A percentile compares a stretch with the other conserved stretches of the same genome.
These are phyloP conservation scores for Timema cristinae DNA, from an alignment of 2,888 invertebrate genomes.

Conservation along the genomic window DNA sequence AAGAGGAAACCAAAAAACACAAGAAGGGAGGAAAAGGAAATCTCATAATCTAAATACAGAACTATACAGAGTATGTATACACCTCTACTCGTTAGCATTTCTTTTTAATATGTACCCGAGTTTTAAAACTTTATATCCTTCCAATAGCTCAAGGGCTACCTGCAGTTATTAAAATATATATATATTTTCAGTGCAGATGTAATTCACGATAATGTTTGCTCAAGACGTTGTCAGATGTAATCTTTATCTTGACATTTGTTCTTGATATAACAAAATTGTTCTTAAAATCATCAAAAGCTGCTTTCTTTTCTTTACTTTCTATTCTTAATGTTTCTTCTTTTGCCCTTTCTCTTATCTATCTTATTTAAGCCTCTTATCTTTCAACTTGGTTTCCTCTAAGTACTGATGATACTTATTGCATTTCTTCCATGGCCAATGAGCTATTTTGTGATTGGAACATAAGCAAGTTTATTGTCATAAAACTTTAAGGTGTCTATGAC, in stretches of 20 bases:
- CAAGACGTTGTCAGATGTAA: not conserved
- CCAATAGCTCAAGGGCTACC: not conserved
- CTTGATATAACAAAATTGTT: not conserved
- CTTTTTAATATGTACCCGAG: no score
- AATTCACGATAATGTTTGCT: not conserved
- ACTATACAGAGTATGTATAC: no score
- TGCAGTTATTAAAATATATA: not conserved
- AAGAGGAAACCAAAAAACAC: no score
- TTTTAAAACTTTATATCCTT: not conserved
- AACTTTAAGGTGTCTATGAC: slow-evolving; percentile 1
- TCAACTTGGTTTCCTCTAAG: slow-evolving; percentile 12
- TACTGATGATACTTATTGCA: slow-evolving; percentile 8
- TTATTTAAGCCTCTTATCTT: no score
- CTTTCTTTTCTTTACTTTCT: not conserved
- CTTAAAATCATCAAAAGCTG: no score
- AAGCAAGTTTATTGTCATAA: slow-evolving; percentile 4
- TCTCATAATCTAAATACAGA: no score
- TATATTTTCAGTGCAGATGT: not conserved
- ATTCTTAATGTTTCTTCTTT: slow-evolving; percentile 2
- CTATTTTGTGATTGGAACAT: not conserved
- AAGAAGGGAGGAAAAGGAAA: no score
- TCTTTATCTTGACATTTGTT: not conserved
- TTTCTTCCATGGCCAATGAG: no score
- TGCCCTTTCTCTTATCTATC: not conserved
- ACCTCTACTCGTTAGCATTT: no score